Evolutionary conservation across 2,797 vertebrate genomes (phyloP).

Genomic region (Cynodonichthys magdalenae): DNA sequence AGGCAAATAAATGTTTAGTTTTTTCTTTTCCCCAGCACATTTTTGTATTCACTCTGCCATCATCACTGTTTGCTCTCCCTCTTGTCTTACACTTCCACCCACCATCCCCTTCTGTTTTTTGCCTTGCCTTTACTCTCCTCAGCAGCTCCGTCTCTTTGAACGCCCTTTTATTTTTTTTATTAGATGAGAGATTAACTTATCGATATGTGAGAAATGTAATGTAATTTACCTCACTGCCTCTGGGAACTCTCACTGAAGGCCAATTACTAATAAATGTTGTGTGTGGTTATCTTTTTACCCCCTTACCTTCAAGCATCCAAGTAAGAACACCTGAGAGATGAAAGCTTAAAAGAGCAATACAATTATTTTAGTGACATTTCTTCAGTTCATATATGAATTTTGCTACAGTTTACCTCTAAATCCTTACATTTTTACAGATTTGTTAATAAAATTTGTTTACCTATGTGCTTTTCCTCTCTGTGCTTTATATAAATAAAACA

Average conservation of each 20-base stretch:
- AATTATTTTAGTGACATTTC: constrained; percentile 7
- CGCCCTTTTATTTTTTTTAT: constrained; percentile 22
- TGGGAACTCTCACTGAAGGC: constrained; percentile 5
- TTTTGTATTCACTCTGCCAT: constrained; percentile 31
- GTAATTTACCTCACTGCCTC: not conserved
- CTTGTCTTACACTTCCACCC: constrained; percentile 67
- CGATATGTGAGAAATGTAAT: constrained; percentile 7
- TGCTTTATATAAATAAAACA: not conserved
- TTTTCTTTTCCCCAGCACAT: not conserved
- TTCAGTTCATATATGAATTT: constrained; percentile 11
- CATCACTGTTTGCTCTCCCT: constrained; percentile 38
- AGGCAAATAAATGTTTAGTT: constrained; percentile 30
- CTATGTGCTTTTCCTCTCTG: constrained; percentile 13
- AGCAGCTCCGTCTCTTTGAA: constrained; percentile 36
- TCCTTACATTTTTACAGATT: not conserved
- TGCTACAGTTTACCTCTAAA: not conserved
- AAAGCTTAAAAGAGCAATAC: constrained; percentile 1
- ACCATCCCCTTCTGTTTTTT: constrained; percentile 36
- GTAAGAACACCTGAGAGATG: constrained; percentile 3
- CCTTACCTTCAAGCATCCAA: constrained; percentile 8
- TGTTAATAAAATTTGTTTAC: not conserved
- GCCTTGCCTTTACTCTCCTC: constrained; percentile 32
- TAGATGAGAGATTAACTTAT: constrained; percentile 13
- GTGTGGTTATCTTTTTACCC: constrained; percentile 7
- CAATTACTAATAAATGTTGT: constrained; percentile 21